Evolutionary conservation across 2,113 vertebrate species (phyloP).

Genomic region (Corythoichthys haematopterus): DNA sequence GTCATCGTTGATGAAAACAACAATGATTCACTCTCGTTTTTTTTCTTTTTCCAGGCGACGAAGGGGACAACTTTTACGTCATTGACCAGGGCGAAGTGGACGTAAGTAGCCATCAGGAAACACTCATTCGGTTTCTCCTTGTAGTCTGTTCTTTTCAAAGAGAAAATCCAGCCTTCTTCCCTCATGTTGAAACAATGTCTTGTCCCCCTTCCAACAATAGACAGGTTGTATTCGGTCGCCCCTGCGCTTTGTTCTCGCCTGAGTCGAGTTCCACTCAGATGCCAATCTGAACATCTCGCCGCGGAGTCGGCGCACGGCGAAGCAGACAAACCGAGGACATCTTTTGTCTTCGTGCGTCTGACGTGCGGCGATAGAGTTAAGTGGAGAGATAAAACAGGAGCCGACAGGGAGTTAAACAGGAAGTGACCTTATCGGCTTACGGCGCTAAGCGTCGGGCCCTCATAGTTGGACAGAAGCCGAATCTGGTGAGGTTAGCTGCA

Average conservation of each 20-base stretch:
- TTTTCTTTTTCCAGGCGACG: constrained; percentile 77
- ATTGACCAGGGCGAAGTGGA: constrained; percentile 97
- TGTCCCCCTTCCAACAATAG: constrained; percentile 34
- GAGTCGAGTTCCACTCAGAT: constrained; percentile 52
- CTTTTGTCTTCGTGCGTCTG: constrained; percentile 59
- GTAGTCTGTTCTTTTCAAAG: not conserved
- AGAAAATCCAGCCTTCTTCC: constrained; percentile 27
- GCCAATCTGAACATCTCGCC: constrained; percentile 53
- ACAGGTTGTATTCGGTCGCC: constrained; percentile 43
- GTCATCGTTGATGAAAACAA: too few relatives aligned
- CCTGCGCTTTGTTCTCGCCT: constrained; percentile 46
- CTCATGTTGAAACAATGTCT: constrained; percentile 35
- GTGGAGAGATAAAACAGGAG: constrained; percentile 62
- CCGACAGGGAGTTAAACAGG: constrained; percentile 62
- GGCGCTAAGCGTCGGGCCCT: constrained; percentile 13
- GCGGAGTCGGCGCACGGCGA: constrained; percentile 16
- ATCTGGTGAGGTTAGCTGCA: constrained; percentile 25
- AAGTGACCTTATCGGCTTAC: constrained; percentile 65
- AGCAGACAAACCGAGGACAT: constrained; percentile 31
- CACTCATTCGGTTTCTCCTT: not conserved
- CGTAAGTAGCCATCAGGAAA: constrained; percentile 73
- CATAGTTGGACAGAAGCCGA: constrained; percentile 20
- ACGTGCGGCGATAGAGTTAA: constrained; percentile 56
- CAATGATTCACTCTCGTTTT: constrained; percentile 1
- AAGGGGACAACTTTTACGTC: constrained; percentile 98